phyloP scores from a whole-genome alignment of 30 jellyfish, hydroid and myxozoan species.

The Aurelia sp. region DNA sequence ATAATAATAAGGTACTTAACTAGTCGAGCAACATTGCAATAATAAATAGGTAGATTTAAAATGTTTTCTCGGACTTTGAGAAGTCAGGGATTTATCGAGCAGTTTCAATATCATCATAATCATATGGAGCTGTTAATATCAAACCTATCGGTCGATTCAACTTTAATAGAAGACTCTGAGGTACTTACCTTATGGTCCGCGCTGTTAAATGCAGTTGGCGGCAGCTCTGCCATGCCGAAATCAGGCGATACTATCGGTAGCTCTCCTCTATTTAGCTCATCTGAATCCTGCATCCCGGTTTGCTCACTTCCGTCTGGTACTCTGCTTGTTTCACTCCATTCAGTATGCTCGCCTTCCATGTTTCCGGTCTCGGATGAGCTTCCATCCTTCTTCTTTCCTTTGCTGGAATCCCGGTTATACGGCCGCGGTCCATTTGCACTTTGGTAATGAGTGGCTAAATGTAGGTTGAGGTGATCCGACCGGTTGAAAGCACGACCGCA shows the following conservation, averaged over 20 bases:
- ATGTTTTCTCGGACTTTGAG: slow-evolving; percentile 14
- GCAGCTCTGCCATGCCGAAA: not conserved
- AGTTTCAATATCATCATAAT: too few relatives aligned
- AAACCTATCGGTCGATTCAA: slow-evolving; percentile 28
- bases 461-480: slow-evolving; percentile 69
- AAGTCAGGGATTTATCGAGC: not conserved
- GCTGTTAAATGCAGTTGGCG: not conserved
- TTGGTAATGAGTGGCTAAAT: slow-evolving; percentile 71
- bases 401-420: slow-evolving; percentile 30
- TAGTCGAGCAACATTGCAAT: slow-evolving; percentile 46
- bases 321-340: not conserved
- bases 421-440: slow-evolving; percentile 59
- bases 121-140: slow-evolving; percentile 44
- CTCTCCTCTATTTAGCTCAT: not conserved
- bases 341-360: not conserved
- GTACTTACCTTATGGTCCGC: slow-evolving; percentile 14
- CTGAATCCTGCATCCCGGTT: not conserved
- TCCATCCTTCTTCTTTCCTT: slow-evolving; percentile 34
- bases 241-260: not conserved
- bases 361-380: not conserved
- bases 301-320: not conserved
- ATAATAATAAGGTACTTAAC: slow-evolving; percentile 1
- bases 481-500: slow-evolving; percentile 79
- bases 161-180: not conserved
- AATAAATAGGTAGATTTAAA: slow-evolving; percentile 45